Evolutionary conservation across 2,888 invertebrate genomes (phyloP).

Genomic region (Mycalesis mineus): DNA sequence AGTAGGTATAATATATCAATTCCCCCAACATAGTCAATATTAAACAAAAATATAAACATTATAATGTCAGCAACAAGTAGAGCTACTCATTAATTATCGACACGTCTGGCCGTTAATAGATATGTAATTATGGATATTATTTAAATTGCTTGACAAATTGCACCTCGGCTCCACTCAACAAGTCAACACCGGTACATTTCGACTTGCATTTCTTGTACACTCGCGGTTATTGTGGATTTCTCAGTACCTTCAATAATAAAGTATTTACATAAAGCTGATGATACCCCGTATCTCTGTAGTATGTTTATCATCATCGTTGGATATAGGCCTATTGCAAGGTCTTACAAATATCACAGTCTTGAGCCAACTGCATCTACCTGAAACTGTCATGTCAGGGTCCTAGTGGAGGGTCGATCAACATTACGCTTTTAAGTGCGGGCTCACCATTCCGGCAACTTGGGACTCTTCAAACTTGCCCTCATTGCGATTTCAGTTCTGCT

Average conservation of each 20-base stretch:
- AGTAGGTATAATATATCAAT: too few species aligned
- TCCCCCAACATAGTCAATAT: too few species aligned
- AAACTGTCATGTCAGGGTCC: too few species aligned
- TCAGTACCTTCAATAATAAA: conserved; percentile 12
- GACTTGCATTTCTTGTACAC: conserved; percentile 64
- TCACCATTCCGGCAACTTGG: too few species aligned
- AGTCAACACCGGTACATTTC: conserved; percentile 66
- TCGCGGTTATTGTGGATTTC: conserved; percentile 41
- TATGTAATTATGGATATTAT: conserved; percentile 76
- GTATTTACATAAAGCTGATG: conserved; percentile 19
- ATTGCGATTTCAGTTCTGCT: too few species aligned
- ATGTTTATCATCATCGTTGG: too few species aligned
- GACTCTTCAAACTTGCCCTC: too few species aligned
- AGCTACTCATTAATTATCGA: conserved; percentile 69
- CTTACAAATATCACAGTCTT: too few species aligned
- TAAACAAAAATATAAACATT: neutral
- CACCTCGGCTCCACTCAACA: conserved; percentile 48
- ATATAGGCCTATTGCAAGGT: too few species aligned
- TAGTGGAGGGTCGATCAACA: too few species aligned
- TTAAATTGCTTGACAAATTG: conserved; percentile 67
- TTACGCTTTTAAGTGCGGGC: too few species aligned
- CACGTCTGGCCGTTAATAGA: conserved; percentile 72
- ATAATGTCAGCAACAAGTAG: conserved; percentile 25
- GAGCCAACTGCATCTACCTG: too few species aligned
- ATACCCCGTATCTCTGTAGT: conserved; percentile 2